phyloP scores from a whole-genome alignment of 2,113 vertebrate species.

The Leiothrix lutea region DNA sequence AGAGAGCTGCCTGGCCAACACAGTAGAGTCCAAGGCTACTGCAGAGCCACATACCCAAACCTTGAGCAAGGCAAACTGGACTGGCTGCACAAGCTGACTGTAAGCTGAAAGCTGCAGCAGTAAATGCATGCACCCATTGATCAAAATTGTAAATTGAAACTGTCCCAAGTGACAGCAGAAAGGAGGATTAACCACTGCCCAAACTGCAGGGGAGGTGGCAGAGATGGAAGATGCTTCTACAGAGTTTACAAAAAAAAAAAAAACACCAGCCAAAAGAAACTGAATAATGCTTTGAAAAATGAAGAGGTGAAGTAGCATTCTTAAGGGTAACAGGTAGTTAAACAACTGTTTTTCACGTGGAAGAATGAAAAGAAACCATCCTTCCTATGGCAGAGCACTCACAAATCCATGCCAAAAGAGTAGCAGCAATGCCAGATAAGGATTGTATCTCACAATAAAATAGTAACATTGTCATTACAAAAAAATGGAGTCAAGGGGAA shows the following conservation, averaged over 20 bases:
- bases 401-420: not conserved
- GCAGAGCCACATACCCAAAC: not conserved
- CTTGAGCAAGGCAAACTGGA: not conserved
- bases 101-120: not conserved
- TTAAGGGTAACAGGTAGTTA: not conserved
- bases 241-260: not conserved
- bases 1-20: not conserved
- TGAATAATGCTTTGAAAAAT: not conserved
- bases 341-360: not conserved
- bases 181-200: not conserved
- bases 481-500: not conserved
- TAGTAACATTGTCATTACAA: not conserved
- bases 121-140: not conserved
- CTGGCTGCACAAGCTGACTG: not conserved
- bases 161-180: not conserved
- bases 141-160: not conserved
- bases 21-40: not conserved
- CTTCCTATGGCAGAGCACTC: not conserved
- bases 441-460: not conserved
- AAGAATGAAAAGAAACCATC: not conserved
- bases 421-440: not conserved
- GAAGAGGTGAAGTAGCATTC: not conserved
- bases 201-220: not conserved
- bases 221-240: not conserved
- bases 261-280: not conserved